Conservation (phyloP, 1,140 invertebrate species). For the Dreissena polymorpha region DNA sequence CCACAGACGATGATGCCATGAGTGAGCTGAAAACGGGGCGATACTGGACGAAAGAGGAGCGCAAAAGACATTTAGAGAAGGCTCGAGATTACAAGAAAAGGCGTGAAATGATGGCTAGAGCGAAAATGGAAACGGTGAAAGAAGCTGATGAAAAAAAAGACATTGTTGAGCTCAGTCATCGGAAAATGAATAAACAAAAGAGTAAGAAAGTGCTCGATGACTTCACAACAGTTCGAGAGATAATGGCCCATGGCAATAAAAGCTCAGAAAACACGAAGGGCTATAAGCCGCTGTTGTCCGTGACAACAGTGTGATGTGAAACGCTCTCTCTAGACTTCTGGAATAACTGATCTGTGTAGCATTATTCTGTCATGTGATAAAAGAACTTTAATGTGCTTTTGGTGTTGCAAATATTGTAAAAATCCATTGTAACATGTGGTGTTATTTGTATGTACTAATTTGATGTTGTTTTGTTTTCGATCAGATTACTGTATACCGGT, state of each 20-base stretch:
- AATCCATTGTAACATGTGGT: too few species aligned
- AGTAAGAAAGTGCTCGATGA: constrained; percentile 80
- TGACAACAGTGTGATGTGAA: constrained; percentile 77
- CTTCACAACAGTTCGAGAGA: constrained; percentile 81
- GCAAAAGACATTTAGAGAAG: constrained; percentile 87
- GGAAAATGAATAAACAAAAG: constrained; percentile 81
- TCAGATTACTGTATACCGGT: too few species aligned
- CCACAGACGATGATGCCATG: constrained; percentile 90
- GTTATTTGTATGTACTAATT: too few species aligned
- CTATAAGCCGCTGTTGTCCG: constrained; percentile 77
- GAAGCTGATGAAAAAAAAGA: constrained; percentile 76
- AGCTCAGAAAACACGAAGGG: constrained; percentile 70
- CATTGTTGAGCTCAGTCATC: constrained; percentile 80
- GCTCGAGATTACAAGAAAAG: constrained; percentile 83
- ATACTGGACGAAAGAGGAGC: constrained; percentile 90
- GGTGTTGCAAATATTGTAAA: too few species aligned
- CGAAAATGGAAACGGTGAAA: constrained; percentile 78
- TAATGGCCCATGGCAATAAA: constrained; percentile 80
- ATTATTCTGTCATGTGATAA: too few species aligned
- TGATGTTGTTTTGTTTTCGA: too few species aligned
- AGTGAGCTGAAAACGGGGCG: constrained; percentile 90
- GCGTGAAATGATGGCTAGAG: constrained; percentile 74
- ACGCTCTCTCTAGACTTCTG: too few species aligned
- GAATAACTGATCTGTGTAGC: too few species aligned
- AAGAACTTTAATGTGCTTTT: too few species aligned